A percentile compares a stretch with the other conserved stretches of the same genome.
These are phyloP conservation scores for Heliopora coerulea DNA, from an alignment of 92 coral and sea anemone genomes.

Conservation along the genomic window DNA sequence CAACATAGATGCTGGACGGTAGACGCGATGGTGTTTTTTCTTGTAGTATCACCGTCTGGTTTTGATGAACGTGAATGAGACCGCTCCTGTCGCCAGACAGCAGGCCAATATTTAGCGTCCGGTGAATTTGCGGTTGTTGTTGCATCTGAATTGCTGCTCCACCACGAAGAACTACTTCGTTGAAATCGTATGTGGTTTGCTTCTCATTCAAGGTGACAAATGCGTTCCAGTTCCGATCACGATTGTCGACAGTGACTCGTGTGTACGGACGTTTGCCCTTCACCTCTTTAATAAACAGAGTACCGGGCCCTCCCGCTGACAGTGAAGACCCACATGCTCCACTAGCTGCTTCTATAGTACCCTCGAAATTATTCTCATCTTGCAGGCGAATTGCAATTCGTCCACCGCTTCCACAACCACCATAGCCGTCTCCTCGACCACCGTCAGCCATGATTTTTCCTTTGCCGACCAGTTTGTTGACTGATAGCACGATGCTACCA, in stretches of 20 bases:
- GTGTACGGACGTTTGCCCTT: slow-evolving; percentile 63
- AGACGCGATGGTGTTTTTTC: slow-evolving; percentile 27
- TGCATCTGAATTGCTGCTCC: slow-evolving; percentile 66
- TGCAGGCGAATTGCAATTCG: slow-evolving; percentile 62
- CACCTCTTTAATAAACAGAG: slow-evolving; percentile 73
- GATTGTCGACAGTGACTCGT: slow-evolving; percentile 71
- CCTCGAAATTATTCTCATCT: slow-evolving; percentile 61
- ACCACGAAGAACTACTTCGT: slow-evolving; percentile 68
- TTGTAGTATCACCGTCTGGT: slow-evolving; percentile 54
- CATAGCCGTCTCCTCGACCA: slow-evolving; percentile 77
- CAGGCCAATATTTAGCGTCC: slow-evolving; percentile 57
- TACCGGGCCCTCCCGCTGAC: slow-evolving; percentile 85
- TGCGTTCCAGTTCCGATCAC: slow-evolving; percentile 65
- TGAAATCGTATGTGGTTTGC: slow-evolving; percentile 49
- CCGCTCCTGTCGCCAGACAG: slow-evolving; percentile 86
- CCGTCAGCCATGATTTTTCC: slow-evolving; percentile 85
- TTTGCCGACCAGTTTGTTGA: slow-evolving; percentile 69
- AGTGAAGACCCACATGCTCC: slow-evolving; percentile 50
- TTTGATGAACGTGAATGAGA: slow-evolving; percentile 62
- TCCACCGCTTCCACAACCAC: slow-evolving; percentile 96
- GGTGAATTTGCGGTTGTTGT: slow-evolving; percentile 16
- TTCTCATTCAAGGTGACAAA: slow-evolving; percentile 74
- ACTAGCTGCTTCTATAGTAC: slow-evolving; percentile 67
- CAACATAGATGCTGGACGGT: slow-evolving; percentile 23
- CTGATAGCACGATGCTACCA: slow-evolving; percentile 68